Base-by-base conservation (phyloP, 1,140 invertebrate genomes). In the Bombus turneri region DNA sequence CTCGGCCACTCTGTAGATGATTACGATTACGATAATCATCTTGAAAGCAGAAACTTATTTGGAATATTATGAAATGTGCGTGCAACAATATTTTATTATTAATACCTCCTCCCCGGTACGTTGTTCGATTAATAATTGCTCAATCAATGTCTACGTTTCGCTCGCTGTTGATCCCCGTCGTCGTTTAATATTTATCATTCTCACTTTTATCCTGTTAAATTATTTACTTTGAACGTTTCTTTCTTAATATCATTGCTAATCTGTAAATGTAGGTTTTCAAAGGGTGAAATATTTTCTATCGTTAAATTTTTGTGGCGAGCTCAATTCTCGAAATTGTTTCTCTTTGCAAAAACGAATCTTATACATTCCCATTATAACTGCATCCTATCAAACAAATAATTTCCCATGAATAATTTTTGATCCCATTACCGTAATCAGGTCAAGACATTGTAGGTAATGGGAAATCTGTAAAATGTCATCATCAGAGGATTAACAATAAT, bases 21-120 rank as follows among this genome's bases (percentile, higher is more conserved):
- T 75, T 64, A 75, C 81, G 47, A 75, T 75, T 82, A 82, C 53
- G 69, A 73, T 74, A 74, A 81, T 81, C n/a, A 28, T 39, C 28
- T 64, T 22, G 69, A 75, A 37, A 66, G 41, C 25, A 39, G 28
- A 66, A 31, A 76, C 81, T 39, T 18, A 59, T 76, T 39, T 53
- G 39, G 72, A 47, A 64, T 47, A 75, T 75, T 25, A 34, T 34
- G 47, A 73, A 73, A 41, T 69, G 10, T 22, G 3, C 43, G n/a
- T 2, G 43, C 43, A 75, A 75, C 15, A n/a, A 74, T 47, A 66
- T 82, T 62, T 41, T 34, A 41, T 39, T 39, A 69, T 37, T 71
- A 71, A 37, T 47, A 28, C 25, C 25, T 43, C 31, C 39, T 18
- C 22, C 37, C 12, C 15, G 13, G 1, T 8, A 62, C 8, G 18